phyloP scores from a whole-genome alignment of 2,888 invertebrate species.

The Drosophila dives region DNA sequence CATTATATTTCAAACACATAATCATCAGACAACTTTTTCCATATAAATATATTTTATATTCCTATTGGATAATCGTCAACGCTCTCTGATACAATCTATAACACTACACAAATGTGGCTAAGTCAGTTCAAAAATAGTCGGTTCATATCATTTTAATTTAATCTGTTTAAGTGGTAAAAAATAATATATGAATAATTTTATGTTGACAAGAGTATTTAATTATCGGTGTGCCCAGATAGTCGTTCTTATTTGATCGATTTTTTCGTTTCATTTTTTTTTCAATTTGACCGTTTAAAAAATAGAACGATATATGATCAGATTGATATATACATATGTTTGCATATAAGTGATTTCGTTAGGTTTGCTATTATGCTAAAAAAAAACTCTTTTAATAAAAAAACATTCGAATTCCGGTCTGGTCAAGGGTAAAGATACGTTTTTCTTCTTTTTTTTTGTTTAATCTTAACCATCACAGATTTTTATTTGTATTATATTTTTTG shows the following conservation, averaged over 20 bases:
- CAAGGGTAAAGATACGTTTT: neutral
- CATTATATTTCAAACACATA: neutral
- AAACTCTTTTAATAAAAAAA: neutral
- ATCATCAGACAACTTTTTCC: neutral
- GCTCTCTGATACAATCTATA: neutral
- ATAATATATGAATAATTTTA: neutral
- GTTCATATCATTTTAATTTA: neutral
- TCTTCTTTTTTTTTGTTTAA: constrained; percentile 25
- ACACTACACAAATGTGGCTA: neutral
- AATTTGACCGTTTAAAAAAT: neutral
- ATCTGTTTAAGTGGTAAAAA: neutral
- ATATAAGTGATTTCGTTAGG: neutral
- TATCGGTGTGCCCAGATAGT: neutral
- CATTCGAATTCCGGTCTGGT: neutral
- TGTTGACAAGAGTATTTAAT: neutral
- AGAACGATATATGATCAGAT: neutral
- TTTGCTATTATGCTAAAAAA: neutral
- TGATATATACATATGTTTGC: neutral
- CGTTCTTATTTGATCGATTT: neutral
- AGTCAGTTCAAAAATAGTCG: neutral
- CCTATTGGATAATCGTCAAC: neutral
- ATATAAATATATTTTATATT: neutral
- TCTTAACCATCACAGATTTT: constrained; percentile 45
- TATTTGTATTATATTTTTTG: constrained; percentile 16
- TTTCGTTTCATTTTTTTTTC: neutral